Evolutionary conservation across 2,888 invertebrate species (phyloP).

Genomic region (Drosophila meridionalis): DNA sequence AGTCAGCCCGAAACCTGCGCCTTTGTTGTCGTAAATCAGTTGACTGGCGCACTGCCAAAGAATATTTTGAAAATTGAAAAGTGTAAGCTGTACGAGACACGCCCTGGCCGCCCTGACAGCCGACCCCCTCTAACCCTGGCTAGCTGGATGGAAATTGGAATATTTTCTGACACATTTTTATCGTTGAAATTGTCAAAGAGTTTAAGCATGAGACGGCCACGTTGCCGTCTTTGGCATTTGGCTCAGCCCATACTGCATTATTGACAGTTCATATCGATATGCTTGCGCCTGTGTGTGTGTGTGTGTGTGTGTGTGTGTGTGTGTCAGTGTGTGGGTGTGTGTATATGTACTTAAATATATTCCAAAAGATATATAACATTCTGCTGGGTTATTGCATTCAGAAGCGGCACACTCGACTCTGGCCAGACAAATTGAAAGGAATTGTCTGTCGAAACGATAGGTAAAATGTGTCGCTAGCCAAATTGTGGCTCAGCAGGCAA

Average conservation of each 20-base stretch:
- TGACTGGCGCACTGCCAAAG: conserved; percentile 70
- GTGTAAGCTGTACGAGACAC: conserved; percentile 52
- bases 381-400: conserved; percentile 17
- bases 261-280: conserved; percentile 73
- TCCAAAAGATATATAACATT: conserved; percentile 14
- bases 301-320: neutral
- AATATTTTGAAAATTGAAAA: conserved; percentile 78
- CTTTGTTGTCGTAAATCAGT: conserved; percentile 76
- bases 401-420: conserved; percentile 37
- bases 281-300: conserved; percentile 8
- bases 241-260: conserved; percentile 54
- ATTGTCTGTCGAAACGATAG: conserved; percentile 40
- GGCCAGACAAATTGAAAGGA: conserved; percentile 44
- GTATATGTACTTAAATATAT: conserved; percentile 15
- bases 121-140: neutral
- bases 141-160: conserved; percentile 52
- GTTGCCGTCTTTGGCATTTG: conserved; percentile 33
- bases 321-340: neutral
- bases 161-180: conserved; percentile 79
- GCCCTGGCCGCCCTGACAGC: neutral
- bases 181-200: conserved; percentile 77
- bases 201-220: conserved; percentile 54
- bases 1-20: conserved; percentile 51
- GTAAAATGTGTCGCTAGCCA: conserved; percentile 38
- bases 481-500: conserved; percentile 49